Conservation (phyloP, 1,140 invertebrate species). For the Ceratosolen solmsi region DNA sequence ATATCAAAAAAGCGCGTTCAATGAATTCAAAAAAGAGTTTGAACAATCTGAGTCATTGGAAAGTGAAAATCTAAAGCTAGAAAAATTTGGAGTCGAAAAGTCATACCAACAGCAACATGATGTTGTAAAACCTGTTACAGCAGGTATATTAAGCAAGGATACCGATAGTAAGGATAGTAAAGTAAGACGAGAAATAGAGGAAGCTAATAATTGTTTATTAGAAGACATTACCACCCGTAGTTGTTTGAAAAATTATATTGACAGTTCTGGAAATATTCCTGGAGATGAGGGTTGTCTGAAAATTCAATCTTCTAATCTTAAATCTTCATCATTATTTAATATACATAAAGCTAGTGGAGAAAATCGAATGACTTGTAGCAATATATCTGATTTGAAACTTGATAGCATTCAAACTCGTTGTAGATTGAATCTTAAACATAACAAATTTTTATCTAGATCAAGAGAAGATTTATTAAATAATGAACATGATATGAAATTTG, state of each 20-base stretch:
- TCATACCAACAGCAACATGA: too few relatives aligned
- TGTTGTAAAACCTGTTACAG: too few relatives aligned
- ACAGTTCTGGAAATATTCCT: constrained; percentile 36
- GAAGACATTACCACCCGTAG: too few relatives aligned
- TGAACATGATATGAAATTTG: constrained; percentile 15
- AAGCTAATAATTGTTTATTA: constrained; percentile 51
- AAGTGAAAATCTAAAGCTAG: too few relatives aligned
- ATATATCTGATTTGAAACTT: neutral
- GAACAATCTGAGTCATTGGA: too few relatives aligned
- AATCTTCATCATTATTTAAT: constrained; percentile 16
- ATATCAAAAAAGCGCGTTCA: too few relatives aligned
- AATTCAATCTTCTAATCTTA: too few relatives aligned
- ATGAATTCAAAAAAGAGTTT: too few relatives aligned
- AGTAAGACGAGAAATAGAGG: constrained; percentile 51
- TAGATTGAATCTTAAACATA: constrained; percentile 22
- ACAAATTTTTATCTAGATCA: constrained; percentile 42
- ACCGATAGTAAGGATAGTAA: constrained; percentile 47
- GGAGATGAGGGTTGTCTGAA: constrained; percentile 29
- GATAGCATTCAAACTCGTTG: neutral
- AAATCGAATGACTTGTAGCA: neutral
- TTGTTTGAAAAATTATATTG: constrained; percentile 49
- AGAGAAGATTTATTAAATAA: constrained; percentile 37
- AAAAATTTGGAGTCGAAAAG: too few relatives aligned
- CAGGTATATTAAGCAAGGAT: too few relatives aligned
- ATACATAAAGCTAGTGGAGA: constrained; percentile 29